Evolutionary conservation across 2,113 vertebrate genomes (phyloP).

Genomic region (Formicarius rufipectus): DNA sequence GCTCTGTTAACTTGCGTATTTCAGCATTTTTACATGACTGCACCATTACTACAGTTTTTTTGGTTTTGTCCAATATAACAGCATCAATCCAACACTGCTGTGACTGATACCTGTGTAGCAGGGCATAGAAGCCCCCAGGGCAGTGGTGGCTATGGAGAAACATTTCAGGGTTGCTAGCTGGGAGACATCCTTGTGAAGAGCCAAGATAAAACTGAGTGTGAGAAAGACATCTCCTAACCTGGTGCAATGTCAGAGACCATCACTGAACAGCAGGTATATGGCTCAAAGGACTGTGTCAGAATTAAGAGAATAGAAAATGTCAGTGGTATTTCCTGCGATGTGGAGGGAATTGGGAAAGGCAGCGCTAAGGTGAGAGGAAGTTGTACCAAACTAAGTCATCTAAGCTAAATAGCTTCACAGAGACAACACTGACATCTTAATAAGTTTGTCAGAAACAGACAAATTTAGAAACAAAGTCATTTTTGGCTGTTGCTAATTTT

Average conservation of each 20-base stretch:
- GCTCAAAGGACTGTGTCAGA: background rate
- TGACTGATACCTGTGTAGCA: background rate
- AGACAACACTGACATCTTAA: background rate
- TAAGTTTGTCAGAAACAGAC: background rate
- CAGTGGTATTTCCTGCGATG: background rate
- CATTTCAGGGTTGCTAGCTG: background rate
- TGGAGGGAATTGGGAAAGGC: background rate
- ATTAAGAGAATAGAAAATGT: background rate
- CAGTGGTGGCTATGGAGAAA: background rate
- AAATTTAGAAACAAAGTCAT: background rate
- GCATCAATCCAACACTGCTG: rapidly evolving
- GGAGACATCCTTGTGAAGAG: background rate
- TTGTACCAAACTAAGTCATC: background rate
- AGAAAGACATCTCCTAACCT: background rate
- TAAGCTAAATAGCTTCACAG: background rate
- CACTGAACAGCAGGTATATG: background rate
- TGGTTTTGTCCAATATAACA: background rate
- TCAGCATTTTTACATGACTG: background rate
- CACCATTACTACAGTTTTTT: background rate
- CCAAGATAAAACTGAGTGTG: background rate
- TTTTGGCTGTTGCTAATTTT: background rate
- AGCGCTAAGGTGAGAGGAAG: background rate
- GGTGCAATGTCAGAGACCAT: background rate
- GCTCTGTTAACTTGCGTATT: background rate
- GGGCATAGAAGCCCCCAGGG: background rate